These are phyloP conservation scores for Etheostoma nigrum DNA, from an alignment of 2,797 vertebrate genomes.

Conservation along the genomic window DNA sequence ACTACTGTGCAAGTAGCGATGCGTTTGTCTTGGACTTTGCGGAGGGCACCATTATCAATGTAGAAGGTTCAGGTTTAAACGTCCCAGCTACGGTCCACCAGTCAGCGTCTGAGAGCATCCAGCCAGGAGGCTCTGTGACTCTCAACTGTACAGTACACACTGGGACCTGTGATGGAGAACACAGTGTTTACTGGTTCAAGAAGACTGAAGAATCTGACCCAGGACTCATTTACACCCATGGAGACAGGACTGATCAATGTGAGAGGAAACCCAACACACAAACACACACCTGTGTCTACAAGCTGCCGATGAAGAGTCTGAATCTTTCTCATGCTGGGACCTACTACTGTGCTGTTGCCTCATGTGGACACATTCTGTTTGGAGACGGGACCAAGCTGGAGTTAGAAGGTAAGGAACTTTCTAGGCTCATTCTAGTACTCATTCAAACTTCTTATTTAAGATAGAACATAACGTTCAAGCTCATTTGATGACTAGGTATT, in stretches of 20 bases:
- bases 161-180: slow-evolving; percentile 46
- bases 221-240: slow-evolving; percentile 48
- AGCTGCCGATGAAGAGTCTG: slow-evolving; percentile 29
- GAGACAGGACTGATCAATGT: slow-evolving; percentile 50
- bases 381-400: slow-evolving; percentile 35
- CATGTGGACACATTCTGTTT: slow-evolving; percentile 67
- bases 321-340: slow-evolving; percentile 36
- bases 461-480: too few relatives aligned
- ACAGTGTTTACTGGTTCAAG: slow-evolving; percentile 65
- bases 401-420: slow-evolving; percentile 14
- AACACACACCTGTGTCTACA: slow-evolving; percentile 57
- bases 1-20: slow-evolving; percentile 34
- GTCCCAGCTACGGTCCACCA: slow-evolving; percentile 37
- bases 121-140: too few relatives aligned
- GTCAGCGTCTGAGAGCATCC: slow-evolving; percentile 5
- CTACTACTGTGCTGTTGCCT: slow-evolving; percentile 68
- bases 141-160: too few relatives aligned
- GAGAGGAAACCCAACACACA: neutral
- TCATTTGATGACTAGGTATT: too few relatives aligned
- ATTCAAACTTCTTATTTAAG: too few relatives aligned
- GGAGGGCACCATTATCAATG: neutral
- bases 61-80: slow-evolving; percentile 16
- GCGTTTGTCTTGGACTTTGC: neutral
- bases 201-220: slow-evolving; percentile 31
- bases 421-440: too few relatives aligned